Evolutionary conservation across 2,797 vertebrate species (phyloP), one percentile per base, ranked within the genome.

Genomic region (Florisuga fusca): DNA sequence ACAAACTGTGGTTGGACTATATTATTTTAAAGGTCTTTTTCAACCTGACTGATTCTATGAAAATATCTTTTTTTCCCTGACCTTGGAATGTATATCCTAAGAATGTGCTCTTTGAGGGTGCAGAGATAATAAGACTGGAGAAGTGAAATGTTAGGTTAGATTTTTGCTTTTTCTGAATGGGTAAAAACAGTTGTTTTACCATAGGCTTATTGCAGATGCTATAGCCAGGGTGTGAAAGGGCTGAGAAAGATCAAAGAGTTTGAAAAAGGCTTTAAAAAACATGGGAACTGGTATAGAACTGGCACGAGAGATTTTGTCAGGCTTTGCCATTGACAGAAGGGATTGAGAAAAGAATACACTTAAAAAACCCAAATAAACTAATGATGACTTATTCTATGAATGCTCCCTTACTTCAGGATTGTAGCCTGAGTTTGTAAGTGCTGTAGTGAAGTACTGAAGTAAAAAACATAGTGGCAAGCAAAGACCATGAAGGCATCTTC

Each of bases 201-300:
- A 2, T 1, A 53, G 45, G 5, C 17, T 72, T 55, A 31, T 15
- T 38, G 43, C 12, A 87, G 36, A 61, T 67, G 41, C 10, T 45
- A 50, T 5, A 80, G 45, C 26, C 15, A 64, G 64, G 7, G 10
- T 1, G 2, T 22, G 33, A 91, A 92, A 62, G 7, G 15, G 29
- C 2, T 15, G 4, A 90, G 66, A 29, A 64, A 86, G 19, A 3
- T 14, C 15, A 89, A 53, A 54, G 58, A 45, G 4, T 33, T 34
- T 27, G 16, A 13, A 63, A 51, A 74, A 88, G 9, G 7, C 36
- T 77, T 90, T 68, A 3, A 66, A 71, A 71, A 61, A 1, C 31
- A 48, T 5, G 48, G 14, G 14, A 68, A 58, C 13, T 25, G 2
- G 0, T 50, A 29, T 2, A 10, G 29, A 31, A 73, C 0, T 0